Base-by-base conservation (phyloP, 2,797 vertebrate species). In the Lepilemur ruficaudatus region DNA sequence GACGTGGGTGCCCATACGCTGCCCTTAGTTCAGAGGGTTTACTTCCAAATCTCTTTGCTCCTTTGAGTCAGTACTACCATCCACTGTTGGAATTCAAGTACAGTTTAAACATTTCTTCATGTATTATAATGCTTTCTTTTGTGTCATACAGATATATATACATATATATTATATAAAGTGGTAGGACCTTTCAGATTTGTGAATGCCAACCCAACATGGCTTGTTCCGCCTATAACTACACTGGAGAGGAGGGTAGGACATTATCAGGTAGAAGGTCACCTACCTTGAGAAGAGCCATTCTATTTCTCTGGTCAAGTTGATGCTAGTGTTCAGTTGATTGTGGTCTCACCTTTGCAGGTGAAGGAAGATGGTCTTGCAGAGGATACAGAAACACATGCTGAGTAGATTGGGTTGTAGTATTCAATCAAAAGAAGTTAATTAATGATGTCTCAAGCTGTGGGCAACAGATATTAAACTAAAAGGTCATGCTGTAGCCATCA, bases 381-480 rank as follows among this genome's bases (percentile, higher is more conserved):
- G 50, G 41, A 89, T 17, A 32, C 61, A 55, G 32, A 85, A 92
- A 30, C 23, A 41, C 41, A 35, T 32, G 14, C 70, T 57, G 41
- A 7, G 65, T 4, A 38, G 13, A 86, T 32, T 89, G 41, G 38
- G 48, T 32, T 84, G 67, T 73, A 63, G 52, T 65, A 65, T 78
- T 94, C 80, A 73, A 48, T 48, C 89, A 32, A 46, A 69, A 91
- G 38, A 46, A 95, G 78, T 30, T 95, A 93, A 96, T 97, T 87
- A 97, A 89, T 93, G 67, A 76, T 65, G 61, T 81, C 93, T 78
- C 89, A 61, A 93, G 94, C 91, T 75, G 84, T 65, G 55, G 50
- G 61, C 81, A 96, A 65, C 59, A 95, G 89, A 87, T 95, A 93
- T 48, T 93, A 95, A 95, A 92, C 25, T 18, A 59, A 82, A 97